Evolutionary conservation across 2,113 vertebrate species (phyloP), one percentile per base, ranked within the genome.

Genomic region (Peromyscus leucopus): DNA sequence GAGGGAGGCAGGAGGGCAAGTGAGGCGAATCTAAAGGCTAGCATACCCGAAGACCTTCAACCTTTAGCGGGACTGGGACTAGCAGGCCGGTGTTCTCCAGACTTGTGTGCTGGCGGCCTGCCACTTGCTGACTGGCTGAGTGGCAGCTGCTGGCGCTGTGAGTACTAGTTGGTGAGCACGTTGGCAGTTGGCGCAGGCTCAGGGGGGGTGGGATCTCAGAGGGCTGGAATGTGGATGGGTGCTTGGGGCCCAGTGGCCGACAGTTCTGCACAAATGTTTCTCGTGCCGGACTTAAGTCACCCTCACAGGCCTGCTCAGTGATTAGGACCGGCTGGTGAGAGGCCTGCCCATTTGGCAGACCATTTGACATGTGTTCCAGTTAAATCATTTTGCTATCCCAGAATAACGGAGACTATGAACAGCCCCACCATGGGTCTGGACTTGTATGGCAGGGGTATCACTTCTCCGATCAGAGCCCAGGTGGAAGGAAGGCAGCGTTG

Each of bases 71-170:
- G 78, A 2, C 92, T 15, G 93, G 82, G 96, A 67, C 75, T 0
- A 91, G 74, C 93, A 94, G 97, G 83, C 97, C 96, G 91, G 93
- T 94, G n/a, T 79, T 82, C 97, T 86, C 91, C 94, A 92, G 96
- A 69, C 96, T 79, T 78, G 89, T 39, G 93, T 12, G 92, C 97
- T 98, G 97, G 97, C 89, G 0, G 91, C 91, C 91, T 39, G 97
- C 97, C 97, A 86, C 97, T 42, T 91, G 96, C 97, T 97, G 97
- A 97, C 97, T 95, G 97, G 96, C 98, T 94, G 97, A 89, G 94
- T 96, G 96, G 97, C 98, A 98, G 6, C 95, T 57, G 78, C 92
- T 46, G 4, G 89, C 17, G 4, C 88, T 13, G 85, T 39, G 96
- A 36, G 87, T 97, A 97, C 97, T 94, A 39, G 97, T 97, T 80